phyloP scores from a whole-genome alignment of 1,140 invertebrate species.

The Drosophila ficusphila region DNA sequence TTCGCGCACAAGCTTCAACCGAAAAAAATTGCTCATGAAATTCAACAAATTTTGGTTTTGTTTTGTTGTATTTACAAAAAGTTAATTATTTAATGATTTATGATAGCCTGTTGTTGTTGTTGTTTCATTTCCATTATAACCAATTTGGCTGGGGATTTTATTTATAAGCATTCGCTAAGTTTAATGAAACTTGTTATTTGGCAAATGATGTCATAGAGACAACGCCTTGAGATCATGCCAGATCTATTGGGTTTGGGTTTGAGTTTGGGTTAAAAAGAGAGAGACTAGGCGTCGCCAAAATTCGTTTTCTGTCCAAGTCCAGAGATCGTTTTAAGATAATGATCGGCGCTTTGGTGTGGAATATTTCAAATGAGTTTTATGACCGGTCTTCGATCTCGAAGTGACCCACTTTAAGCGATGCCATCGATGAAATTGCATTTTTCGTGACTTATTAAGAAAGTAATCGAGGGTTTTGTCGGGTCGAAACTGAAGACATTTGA shows the following conservation, averaged over 20 bases:
- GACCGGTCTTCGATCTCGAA: slow-evolving; percentile 48
- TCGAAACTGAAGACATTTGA: slow-evolving; percentile 8
- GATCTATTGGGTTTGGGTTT: too few relatives aligned
- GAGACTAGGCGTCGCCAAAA: slow-evolving; percentile 73
- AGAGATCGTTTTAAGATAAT: slow-evolving; percentile 28
- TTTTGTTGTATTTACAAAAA: slow-evolving; percentile 62
- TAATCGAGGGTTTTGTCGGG: neutral
- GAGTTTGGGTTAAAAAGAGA: slow-evolving; percentile 10
- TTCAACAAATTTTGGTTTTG: slow-evolving; percentile 30
- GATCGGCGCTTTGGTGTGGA: neutral
- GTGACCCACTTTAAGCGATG: slow-evolving; percentile 54
- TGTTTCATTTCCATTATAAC: slow-evolving; percentile 41
- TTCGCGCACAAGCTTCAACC: slow-evolving; percentile 47
- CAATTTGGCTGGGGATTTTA: slow-evolving; percentile 52
- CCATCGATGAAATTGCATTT: slow-evolving; percentile 30
- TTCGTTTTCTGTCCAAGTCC: slow-evolving; percentile 39
- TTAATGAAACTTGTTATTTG: slow-evolving; percentile 77
- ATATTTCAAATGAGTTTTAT: slow-evolving; percentile 11
- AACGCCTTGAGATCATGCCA: slow-evolving; percentile 55
- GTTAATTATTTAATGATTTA: slow-evolving; percentile 83
- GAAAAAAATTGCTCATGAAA: slow-evolving; percentile 25
- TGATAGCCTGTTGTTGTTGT: slow-evolving; percentile 57
- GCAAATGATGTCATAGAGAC: slow-evolving; percentile 48
- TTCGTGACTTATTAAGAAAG: slow-evolving; percentile 59
- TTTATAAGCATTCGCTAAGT: slow-evolving; percentile 78